Base-by-base conservation (phyloP, 2,113 vertebrate genomes). In the Lucifuga dentata region DNA sequence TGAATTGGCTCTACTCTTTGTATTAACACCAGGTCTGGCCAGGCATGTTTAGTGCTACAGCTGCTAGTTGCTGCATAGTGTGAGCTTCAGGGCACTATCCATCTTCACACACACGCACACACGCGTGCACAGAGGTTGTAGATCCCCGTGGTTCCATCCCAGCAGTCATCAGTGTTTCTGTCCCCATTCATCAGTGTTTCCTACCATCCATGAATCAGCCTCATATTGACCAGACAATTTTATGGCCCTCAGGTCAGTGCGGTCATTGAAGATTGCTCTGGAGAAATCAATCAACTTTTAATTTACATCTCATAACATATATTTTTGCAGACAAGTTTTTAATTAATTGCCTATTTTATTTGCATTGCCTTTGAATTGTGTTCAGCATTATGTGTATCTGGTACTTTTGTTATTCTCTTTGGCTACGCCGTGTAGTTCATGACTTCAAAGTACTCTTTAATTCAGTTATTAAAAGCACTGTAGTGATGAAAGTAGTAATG, bases 1-100 rank as follows among this genome's bases (percentile, higher is more conserved):
- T 76, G 58, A 86, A 85, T 86, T 70, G 75, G 59, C 17, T 40
- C 73, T 21, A 36, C 57, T 68, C 76, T 53, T 57, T 57, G 68
- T 63, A 80, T 78, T 85, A 84, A 85, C 80, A 73, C 40, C 59
- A 56, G 45, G 48, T 58, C 76, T 75, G 69, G 63, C 52, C 58
- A 44, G 76, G 52, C 68, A 67, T 33, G 5, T 84, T 84, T 78
- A 69, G 46, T 5, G 5, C 56, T 48, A 68, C 74, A 59, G 78
- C 61, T 57, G 60, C 61, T 23, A 44, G 56, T 83, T 79, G 65
- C 76, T 74, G 35, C 64, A 63, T 5, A 4, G 46, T 65, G 51
- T 48, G 62, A 76, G 70, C 76, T 84, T 69, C 56, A 29, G 67
- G 45, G 32, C 56, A 32, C 71, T n/a, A 81, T 78, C 75, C 32